Evolutionary conservation across 2,888 invertebrate genomes (phyloP), one percentile per base, ranked within the genome.

Genomic region (Zelleria hepariella): DNA sequence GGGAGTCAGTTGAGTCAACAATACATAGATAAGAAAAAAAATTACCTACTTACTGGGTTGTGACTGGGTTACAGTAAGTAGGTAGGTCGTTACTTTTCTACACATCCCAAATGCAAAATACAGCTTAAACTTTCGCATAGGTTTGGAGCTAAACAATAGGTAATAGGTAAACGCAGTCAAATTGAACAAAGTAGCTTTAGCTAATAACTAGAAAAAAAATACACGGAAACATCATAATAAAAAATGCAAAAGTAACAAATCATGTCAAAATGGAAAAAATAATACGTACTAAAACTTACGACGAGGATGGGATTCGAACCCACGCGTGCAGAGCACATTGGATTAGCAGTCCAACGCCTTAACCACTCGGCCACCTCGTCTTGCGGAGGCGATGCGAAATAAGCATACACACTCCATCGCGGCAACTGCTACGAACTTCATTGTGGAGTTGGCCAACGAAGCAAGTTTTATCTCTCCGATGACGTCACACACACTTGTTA

Each of bases 351-450:
- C 93, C 93, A 93, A 93, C 93, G 93, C 93, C 93, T 93, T 93
- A 93, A 93, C 93, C 94, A 93, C 94, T 94, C 94, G 93, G 93
- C 93, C 93, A 93, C 93, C 93, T 93, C 93, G 93, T 93, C 93
- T 67, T 73, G 66, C 82, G 64, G 0, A 23, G 47, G 47, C 7
- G 25, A 18, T 7, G 27, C 59, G 59, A 55, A 59, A 59, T 59
- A 54, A 26, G 2, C 27, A n/a, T 47, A 59, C 24, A 26, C 7
- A 53, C 15, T 10, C 32, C 32, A 15, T 15, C 15, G 21, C 8
- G 56, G 51, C 20, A 51, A 20, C 20, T 21, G 51, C 8, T 2
- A 10, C 51, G 1, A 51, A 51, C 8, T 51, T 51, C 21, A 51
- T 20, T 1, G 23, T 51, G 20, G 20, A 23, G 10, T 4, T 51